Evolutionary conservation across 2,113 vertebrate genomes (phyloP).

Genomic region (Uria lomvia): DNA sequence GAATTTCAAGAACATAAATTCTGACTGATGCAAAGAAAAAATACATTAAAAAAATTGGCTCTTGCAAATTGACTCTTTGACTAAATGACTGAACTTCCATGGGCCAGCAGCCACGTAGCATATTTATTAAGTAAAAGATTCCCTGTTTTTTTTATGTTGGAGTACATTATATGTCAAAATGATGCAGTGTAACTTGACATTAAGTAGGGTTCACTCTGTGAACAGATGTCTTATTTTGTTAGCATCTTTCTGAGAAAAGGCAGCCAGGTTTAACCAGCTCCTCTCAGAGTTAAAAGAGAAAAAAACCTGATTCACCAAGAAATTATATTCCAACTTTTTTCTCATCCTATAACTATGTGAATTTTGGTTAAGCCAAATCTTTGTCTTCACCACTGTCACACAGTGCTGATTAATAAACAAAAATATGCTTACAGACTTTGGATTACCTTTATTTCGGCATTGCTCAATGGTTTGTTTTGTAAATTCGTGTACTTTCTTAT

Average conservation of each 20-base stretch:
- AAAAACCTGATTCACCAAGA: not conserved
- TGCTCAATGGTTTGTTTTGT: conserved; percentile 80
- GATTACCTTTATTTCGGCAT: conserved; percentile 80
- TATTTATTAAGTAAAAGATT: not conserved
- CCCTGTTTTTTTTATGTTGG: not conserved
- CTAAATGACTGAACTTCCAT: not conserved
- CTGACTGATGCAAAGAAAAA: not conserved
- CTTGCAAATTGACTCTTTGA: not conserved
- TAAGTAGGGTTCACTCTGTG: not conserved
- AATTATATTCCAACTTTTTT: not conserved
- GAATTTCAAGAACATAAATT: not conserved
- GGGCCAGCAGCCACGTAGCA: not conserved
- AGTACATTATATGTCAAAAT: not conserved
- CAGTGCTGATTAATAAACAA: not conserved
- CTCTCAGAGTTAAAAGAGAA: not conserved
- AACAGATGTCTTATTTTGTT: not conserved
- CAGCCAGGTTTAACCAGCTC: not conserved
- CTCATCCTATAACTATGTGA: not conserved
- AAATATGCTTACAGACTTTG: not conserved
- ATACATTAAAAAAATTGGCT: not conserved
- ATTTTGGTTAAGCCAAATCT: not conserved
- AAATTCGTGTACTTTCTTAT: conserved; percentile 84
- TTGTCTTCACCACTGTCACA: not conserved
- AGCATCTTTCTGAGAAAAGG: not conserved
- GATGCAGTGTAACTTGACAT: conserved; percentile 8